These are phyloP conservation scores for Chunga burmeisteri DNA, from an alignment of 2,113 vertebrate genomes.

Conservation along the genomic window DNA sequence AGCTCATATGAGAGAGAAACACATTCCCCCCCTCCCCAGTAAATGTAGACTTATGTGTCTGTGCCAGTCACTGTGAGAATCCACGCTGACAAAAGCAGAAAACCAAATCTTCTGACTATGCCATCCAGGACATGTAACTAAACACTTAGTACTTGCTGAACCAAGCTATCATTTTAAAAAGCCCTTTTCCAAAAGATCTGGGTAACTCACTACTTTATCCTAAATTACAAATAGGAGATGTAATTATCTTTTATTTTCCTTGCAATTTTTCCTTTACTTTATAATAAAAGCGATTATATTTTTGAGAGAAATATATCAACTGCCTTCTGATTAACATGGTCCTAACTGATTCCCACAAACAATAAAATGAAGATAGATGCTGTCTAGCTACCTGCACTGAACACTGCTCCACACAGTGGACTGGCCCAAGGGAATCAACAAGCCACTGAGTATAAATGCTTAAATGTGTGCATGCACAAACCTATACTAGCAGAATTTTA, in stretches of 20 bases:
- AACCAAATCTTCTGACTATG: not conserved
- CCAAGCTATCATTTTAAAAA: not conserved
- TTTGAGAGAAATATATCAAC: not conserved
- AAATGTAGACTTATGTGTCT: not conserved
- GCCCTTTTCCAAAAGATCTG: not conserved
- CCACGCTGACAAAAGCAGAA: not conserved
- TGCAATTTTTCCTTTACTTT: not conserved
- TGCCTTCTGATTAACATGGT: not conserved
- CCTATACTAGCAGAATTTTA: not conserved
- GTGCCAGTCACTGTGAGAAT: not conserved
- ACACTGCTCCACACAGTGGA: not conserved
- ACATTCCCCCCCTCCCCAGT: rapidly evolving
- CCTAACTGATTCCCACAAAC: not conserved
- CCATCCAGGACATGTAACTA: not conserved
- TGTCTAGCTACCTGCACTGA: not conserved
- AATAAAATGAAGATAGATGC: not conserved
- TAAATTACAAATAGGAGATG: not conserved
- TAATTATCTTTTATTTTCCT: not conserved
- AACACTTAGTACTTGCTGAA: not conserved
- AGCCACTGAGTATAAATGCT: not conserved
- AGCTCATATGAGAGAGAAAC: not conserved
- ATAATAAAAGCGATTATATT: not conserved
- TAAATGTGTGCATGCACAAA: not conserved
- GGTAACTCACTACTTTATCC: not conserved
- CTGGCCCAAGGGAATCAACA: not conserved